Evolutionary conservation across 2,797 vertebrate species (phyloP).

Genomic region (Periparus ater): DNA sequence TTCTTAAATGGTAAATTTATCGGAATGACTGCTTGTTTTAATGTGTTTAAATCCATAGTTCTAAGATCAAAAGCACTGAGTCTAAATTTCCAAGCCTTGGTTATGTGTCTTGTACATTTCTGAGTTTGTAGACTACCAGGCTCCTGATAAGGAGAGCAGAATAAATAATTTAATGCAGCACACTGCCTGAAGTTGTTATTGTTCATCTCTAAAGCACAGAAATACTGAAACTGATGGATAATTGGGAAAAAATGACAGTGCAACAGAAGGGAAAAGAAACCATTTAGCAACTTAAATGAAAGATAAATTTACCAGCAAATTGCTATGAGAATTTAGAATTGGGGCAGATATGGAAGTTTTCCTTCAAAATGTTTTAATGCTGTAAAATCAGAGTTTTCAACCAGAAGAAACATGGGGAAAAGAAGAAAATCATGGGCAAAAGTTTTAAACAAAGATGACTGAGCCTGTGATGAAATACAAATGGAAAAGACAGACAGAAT

Average conservation of each 20-base stretch:
- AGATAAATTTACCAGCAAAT: not conserved
- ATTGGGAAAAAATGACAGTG: not conserved
- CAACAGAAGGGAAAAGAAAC: not conserved
- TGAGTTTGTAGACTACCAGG: not conserved
- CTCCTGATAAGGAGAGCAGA: not conserved
- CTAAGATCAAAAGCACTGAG: not conserved
- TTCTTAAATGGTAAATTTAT: not conserved
- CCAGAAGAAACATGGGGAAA: not conserved
- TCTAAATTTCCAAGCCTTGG: not conserved
- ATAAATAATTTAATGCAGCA: not conserved
- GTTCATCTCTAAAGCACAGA: constrained; percentile 8
- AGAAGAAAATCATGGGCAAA: not conserved
- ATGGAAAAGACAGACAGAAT: not conserved
- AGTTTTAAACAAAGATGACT: not conserved
- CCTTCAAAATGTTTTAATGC: not conserved
- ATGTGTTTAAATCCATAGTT: not conserved
- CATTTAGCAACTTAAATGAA: constrained; percentile 23
- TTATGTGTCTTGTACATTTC: not conserved
- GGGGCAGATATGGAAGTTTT: not conserved
- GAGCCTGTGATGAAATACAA: not conserved
- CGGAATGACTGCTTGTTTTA: not conserved
- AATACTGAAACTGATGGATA: constrained; percentile 9
- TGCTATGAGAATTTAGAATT: not conserved
- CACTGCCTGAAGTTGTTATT: not conserved
- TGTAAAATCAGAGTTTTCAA: not conserved